Base-by-base conservation (phyloP, 2,113 vertebrate species). In the Australoheros scitulus region DNA sequence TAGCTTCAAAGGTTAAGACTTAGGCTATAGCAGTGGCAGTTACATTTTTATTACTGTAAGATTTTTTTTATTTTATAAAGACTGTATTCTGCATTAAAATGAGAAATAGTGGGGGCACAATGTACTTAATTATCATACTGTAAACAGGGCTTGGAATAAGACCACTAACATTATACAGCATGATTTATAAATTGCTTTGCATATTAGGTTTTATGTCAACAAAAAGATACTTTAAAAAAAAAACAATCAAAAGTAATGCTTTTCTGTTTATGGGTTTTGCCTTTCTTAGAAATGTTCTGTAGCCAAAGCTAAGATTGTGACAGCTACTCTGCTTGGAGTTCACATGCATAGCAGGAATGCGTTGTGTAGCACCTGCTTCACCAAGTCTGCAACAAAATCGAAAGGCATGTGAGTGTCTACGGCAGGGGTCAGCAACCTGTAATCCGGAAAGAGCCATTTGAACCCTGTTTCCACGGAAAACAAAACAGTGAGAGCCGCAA, bases 1-100 rank as follows among this genome's bases (percentile, higher is more conserved):
- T 72, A 47, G 34, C 50, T 77, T 87, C n/a, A 86, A 26, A 64
- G 61, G 50, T 75, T 52, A 65, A 14, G 9, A 81, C 74, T 77
- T 76, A 55, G 11, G 20, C 29, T 32, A 50, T 24, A 41, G 65
- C 11, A 56, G 32, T 60, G 76, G 17, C 2, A 41, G 38, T 34
- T 17, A 11, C 14, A 68, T 29, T 26, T 64, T 20, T 38, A 60
- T 11, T 64, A 61, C 7, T 3, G 36, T 9, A 7, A 34, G 34
- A 34, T 7, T 34, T 38, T 38, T 38, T 10, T 9, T 38, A 10
- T 10, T 2, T 15, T 32, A 60, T 8, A 72, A 61, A 79, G 34
- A 29, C 14, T 77, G 14, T 52, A 24, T 65, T 59, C 10, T 82
- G 34, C 76, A 74, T 65, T 1, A 47, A 70, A 41, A 64, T 75